Evolutionary conservation across 2,797 vertebrate genomes (phyloP).

Genomic region (Mallotus villosus): DNA sequence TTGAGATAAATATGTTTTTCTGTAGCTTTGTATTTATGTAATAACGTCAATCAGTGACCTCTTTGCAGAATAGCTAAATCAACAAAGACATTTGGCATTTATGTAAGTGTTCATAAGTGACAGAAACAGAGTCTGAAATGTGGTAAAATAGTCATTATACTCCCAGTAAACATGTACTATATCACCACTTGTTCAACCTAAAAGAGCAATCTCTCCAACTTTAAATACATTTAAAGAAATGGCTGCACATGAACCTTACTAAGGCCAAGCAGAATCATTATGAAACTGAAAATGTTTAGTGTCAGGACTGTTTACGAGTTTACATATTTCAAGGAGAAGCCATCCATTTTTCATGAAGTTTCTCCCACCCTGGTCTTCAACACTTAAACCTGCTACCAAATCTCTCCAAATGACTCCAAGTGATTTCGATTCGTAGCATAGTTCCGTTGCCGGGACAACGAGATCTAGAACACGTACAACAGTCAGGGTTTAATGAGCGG

Average conservation of each 20-base stretch:
- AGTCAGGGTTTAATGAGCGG: slow-evolving; percentile 63
- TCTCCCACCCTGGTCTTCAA: not conserved
- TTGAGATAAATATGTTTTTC: too few relatives aligned
- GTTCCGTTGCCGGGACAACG: slow-evolving; percentile 59
- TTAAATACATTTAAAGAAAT: too few relatives aligned
- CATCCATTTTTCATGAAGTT: slow-evolving; percentile 1
- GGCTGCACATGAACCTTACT: too few relatives aligned
- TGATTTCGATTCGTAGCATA: not conserved
- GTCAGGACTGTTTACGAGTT: not conserved
- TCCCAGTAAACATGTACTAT: not conserved
- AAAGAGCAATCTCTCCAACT: too few relatives aligned
- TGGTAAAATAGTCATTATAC: too few relatives aligned
- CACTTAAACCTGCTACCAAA: not conserved
- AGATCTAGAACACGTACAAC: slow-evolving; percentile 26
- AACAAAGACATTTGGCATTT: too few relatives aligned
- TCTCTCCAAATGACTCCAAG: not conserved
- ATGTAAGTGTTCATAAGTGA: too few relatives aligned
- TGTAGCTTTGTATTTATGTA: too few relatives aligned
- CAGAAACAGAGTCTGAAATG: too few relatives aligned
- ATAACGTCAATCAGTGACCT: too few relatives aligned
- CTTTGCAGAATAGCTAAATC: too few relatives aligned
- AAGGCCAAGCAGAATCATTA: not conserved
- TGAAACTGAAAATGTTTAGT: not conserved
- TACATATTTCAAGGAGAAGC: not conserved
- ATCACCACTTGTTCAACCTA: too few relatives aligned